phyloP scores from a whole-genome alignment of 2,888 invertebrate species.

The Blera fallax region DNA sequence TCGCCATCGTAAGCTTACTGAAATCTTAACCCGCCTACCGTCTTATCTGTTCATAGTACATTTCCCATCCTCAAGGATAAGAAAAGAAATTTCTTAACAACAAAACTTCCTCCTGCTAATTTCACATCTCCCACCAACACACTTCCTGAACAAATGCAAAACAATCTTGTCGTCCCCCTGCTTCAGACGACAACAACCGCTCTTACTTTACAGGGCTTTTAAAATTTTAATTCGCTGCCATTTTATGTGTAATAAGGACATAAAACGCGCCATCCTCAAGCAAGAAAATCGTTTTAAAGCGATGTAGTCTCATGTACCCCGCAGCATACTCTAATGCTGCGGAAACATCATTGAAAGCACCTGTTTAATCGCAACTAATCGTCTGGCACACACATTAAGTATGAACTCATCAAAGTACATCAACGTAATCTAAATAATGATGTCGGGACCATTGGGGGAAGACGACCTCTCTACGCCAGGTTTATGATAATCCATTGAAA shows the following conservation, averaged over 20 bases:
- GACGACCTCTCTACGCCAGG: slow-evolving; percentile 5
- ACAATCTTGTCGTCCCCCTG: neutral
- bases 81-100: slow-evolving; percentile 14
- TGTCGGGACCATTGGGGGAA: slow-evolving; percentile 30
- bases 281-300: slow-evolving; percentile 51
- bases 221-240: slow-evolving; percentile 68
- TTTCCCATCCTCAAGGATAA: neutral
- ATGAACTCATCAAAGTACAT: slow-evolving; percentile 71
- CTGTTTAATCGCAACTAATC: slow-evolving; percentile 72
- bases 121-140: slow-evolving; percentile 25
- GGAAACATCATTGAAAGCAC: slow-evolving; percentile 72
- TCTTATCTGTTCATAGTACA: neutral
- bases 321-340: slow-evolving; percentile 52
- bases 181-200: neutral
- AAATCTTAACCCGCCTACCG: too few species aligned
- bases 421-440: slow-evolving; percentile 70
- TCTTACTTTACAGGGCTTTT: slow-evolving; percentile 47
- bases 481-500: slow-evolving; percentile 68
- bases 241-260: slow-evolving; percentile 50
- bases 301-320: slow-evolving; percentile 18
- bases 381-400: slow-evolving; percentile 70
- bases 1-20: too few species aligned
- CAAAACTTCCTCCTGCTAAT: slow-evolving; percentile 37
- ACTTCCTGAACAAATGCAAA: slow-evolving; percentile 26
- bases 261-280: slow-evolving; percentile 47